Evolutionary conservation across 64 coral and sea anemone species (phyloP).

Genomic region (Hydrozoanthus tunicans): DNA sequence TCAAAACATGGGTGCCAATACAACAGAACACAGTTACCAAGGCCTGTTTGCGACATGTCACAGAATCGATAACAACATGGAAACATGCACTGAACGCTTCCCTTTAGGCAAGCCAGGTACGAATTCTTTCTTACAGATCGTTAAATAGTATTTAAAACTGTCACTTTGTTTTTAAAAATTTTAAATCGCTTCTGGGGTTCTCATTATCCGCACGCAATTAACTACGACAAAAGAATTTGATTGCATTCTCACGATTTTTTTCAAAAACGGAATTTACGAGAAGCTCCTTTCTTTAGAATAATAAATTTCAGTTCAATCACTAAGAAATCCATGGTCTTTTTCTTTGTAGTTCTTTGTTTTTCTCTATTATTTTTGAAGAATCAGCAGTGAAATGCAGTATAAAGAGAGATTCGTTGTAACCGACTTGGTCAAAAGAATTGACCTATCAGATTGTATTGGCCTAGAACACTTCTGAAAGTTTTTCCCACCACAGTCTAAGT

Average conservation of each 20-base stretch:
- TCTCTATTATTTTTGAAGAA: not conserved
- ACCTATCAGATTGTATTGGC: no score
- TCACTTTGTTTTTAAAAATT: no score
- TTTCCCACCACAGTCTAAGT: no score
- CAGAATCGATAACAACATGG: not conserved
- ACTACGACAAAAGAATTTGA: not conserved
- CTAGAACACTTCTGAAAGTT: no score
- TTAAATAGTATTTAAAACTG: no score
- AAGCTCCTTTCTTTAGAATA: not conserved
- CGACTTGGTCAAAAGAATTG: no score
- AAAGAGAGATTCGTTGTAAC: no score
- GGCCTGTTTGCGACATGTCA: slow-evolving; percentile 26
- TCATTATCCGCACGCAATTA: not conserved
- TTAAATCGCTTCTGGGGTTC: not conserved
- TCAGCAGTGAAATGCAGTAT: not conserved
- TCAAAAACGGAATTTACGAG: not conserved
- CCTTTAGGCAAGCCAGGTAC: slow-evolving; percentile 24
- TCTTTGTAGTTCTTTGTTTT: no score
- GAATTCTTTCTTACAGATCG: not conserved
- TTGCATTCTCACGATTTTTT: not conserved
- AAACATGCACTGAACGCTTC: not conserved
- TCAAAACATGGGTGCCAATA: slow-evolving; percentile 5
- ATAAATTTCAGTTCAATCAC: no score
- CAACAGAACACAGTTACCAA: slow-evolving; percentile 21
- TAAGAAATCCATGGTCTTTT: no score